phyloP scores from a whole-genome alignment of 2,113 vertebrate genomes.

The Cyprinodon brontotheroides region DNA sequence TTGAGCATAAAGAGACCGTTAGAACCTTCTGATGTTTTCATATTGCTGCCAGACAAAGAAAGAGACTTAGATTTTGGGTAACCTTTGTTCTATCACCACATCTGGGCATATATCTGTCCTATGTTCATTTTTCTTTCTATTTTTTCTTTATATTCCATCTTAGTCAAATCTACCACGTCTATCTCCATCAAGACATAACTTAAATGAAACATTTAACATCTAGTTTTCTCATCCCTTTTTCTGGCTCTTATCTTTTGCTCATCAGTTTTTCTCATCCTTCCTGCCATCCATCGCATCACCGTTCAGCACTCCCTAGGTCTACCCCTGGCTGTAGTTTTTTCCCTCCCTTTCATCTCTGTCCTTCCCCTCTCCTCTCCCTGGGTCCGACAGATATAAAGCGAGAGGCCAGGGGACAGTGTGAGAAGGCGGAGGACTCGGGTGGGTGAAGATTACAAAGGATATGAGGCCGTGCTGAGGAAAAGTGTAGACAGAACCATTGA shows the following conservation, averaged over 20 bases:
- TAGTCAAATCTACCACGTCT: conserved; percentile 37
- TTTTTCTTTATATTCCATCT: conserved; percentile 7
- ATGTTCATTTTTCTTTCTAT: conserved; percentile 23
- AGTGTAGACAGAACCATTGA: conserved; percentile 79
- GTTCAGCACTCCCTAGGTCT: conserved; percentile 48
- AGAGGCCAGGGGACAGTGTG: conserved; percentile 34
- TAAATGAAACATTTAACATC: conserved; percentile 63
- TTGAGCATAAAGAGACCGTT: conserved; percentile 19
- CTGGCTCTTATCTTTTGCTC: conserved; percentile 57
- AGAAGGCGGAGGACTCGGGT: conserved; percentile 49
- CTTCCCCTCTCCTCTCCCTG: conserved; percentile 57
- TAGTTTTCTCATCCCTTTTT: conserved; percentile 42
- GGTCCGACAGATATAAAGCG: conserved; percentile 38
- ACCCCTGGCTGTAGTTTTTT: conserved; percentile 53
- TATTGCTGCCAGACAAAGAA: conserved; percentile 23
- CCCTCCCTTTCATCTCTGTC: conserved; percentile 64
- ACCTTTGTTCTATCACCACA: conserved; percentile 12
- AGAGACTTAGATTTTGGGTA: conserved; percentile 18
- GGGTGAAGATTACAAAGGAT: conserved; percentile 74
- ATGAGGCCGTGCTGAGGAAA: conserved; percentile 70
- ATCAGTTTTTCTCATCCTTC: conserved; percentile 50
- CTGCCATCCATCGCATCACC: conserved; percentile 53
- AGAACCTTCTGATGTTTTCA: conserved; percentile 40
- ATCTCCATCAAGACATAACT: conserved; percentile 32
- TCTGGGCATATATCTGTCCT: conserved; percentile 22